phyloP scores from a whole-genome alignment of 2,113 vertebrate species.

The Varanus komodoensis region DNA sequence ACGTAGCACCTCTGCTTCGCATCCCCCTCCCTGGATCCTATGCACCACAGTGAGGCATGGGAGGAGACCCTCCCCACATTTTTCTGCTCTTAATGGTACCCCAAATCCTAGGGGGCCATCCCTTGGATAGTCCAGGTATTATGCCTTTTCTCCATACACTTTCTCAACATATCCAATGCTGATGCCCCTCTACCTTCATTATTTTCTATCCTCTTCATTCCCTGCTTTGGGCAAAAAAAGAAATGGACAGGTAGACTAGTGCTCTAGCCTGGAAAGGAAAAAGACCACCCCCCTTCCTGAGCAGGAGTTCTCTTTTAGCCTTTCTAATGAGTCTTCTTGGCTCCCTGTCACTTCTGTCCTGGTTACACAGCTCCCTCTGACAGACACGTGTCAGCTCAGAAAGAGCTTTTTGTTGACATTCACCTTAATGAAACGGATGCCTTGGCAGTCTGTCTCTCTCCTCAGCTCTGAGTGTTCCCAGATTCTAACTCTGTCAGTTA shows the following conservation, averaged over 20 bases:
- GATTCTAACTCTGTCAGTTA: slow-evolving; percentile 53
- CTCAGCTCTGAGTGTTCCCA: slow-evolving; percentile 52
- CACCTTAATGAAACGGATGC: slow-evolving; percentile 71
- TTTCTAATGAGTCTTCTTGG: slow-evolving; percentile 68
- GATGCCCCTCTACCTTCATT: slow-evolving; percentile 9
- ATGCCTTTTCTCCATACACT: background rate
- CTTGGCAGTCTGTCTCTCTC: slow-evolving; percentile 42
- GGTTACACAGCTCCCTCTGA: slow-evolving; percentile 64
- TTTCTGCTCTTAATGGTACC: background rate
- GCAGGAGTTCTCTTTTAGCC: slow-evolving; percentile 53
- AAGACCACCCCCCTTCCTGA: slow-evolving; percentile 42
- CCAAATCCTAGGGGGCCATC: background rate
- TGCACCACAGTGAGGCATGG: background rate
- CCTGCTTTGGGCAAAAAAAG: slow-evolving; percentile 1
- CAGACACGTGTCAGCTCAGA: slow-evolving; percentile 66
- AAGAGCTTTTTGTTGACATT: slow-evolving; percentile 59
- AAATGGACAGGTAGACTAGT: slow-evolving; percentile 46
- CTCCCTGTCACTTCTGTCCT: slow-evolving; percentile 67
- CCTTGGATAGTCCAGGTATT: background rate
- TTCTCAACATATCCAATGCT: slow-evolving; percentile 48
- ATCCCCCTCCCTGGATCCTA: background rate
- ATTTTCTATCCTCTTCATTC: slow-evolving; percentile 53
- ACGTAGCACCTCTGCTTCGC: no score
- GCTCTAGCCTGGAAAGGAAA: slow-evolving; percentile 40
- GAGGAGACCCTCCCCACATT: background rate